Evolutionary conservation across 2,888 invertebrate genomes (phyloP), one percentile per base, ranked within the genome.

Genomic region (Meta bourneti): DNA sequence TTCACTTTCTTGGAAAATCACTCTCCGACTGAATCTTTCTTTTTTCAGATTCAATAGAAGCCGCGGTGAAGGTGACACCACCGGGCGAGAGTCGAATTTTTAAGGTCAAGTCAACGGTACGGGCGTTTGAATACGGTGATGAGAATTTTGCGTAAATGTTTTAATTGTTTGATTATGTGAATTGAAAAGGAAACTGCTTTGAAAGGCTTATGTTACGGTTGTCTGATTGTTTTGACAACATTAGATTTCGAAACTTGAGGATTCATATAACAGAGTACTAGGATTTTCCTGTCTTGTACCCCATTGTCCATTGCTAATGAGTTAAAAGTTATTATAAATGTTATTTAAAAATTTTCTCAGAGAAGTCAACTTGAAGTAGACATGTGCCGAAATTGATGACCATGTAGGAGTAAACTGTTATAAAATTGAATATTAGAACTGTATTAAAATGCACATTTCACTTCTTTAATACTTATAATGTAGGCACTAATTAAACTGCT

Each of bases 61-160:
- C 19, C 19, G 54, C 48, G 16, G 51, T 80, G 87, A 88, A 88
- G 87, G 87, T 80, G 79, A 88, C 80, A 88, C 87, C 52, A 20
- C 16, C n/a, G 8, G 16, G 83, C 34, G 19, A 9, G 79, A 79
- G 54, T 79, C 79, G 34, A 54, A 20, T 61, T 79, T 51, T 54
- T 79, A 79, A 79, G 79, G 79, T 79, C 79, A 54, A 20, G 69
- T 69, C 49, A 77, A 49, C 48, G 61, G 13, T 34, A 20, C 16
- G 19, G 19, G 52, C 49, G 8, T 5, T 7, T 16, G 61, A 61
- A 61, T 61, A 61, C 16, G 5, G 9, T 9, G 79, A 79, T 79
- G 54, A 34, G 79, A 16, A 7, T 79, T 4, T 61, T 9, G 16
- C 13, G 8, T 4, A 9, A 20, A 11, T 34, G 8, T 52, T 52